These are phyloP conservation scores for Echinometra lucunter DNA, from an alignment of 53 echinoderm and acorn worm genomes.

Conservation along the genomic window DNA sequence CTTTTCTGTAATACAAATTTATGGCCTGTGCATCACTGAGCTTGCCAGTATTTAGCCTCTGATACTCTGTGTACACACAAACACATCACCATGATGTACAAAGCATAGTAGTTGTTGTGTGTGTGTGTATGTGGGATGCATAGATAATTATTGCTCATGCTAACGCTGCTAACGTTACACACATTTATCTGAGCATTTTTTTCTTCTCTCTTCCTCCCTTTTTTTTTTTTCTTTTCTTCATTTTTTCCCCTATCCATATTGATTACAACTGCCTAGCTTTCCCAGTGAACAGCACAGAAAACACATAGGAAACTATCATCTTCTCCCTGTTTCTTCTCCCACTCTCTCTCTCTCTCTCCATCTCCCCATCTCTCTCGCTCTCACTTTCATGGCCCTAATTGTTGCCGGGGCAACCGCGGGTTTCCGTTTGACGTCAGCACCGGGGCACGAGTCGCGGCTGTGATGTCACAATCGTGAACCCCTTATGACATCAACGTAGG, in stretches of 20 bases:
- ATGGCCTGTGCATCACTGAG: background rate
- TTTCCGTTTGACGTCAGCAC: slow-evolving; percentile 71
- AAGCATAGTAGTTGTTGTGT: background rate
- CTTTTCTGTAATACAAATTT: slow-evolving; percentile 1
- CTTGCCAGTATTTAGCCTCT: background rate
- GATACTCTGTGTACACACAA: background rate
- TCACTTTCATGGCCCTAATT: slow-evolving; percentile 64
- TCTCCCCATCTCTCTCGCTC: slow-evolving; percentile 19
- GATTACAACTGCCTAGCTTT: slow-evolving; percentile 44
- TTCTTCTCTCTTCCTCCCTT: slow-evolving; percentile 33
- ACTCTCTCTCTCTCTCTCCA: slow-evolving; percentile 10
- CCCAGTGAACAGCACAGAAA: background rate
- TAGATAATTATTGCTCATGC: slow-evolving; percentile 40
- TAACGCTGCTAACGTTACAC: slow-evolving; percentile 50
- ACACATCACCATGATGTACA: background rate
- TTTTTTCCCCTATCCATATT: slow-evolving; percentile 21
- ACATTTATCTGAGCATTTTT: slow-evolving; percentile 53
- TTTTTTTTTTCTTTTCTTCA: slow-evolving; percentile 6
- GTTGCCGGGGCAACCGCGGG: slow-evolving; percentile 66
- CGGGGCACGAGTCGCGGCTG: slow-evolving; percentile 44
- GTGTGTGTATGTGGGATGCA: slow-evolving; percentile 12
- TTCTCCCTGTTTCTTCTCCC: slow-evolving; percentile 20
- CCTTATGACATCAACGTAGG: slow-evolving; percentile 60
- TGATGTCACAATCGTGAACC: slow-evolving; percentile 61
- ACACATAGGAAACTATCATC: slow-evolving; percentile 13